Percentiles rank a stretch among this genome's conserved stretches.
phyloP scores from a whole-genome alignment of 2,113 vertebrate genomes.

The Zosterops borbonicus region DNA sequence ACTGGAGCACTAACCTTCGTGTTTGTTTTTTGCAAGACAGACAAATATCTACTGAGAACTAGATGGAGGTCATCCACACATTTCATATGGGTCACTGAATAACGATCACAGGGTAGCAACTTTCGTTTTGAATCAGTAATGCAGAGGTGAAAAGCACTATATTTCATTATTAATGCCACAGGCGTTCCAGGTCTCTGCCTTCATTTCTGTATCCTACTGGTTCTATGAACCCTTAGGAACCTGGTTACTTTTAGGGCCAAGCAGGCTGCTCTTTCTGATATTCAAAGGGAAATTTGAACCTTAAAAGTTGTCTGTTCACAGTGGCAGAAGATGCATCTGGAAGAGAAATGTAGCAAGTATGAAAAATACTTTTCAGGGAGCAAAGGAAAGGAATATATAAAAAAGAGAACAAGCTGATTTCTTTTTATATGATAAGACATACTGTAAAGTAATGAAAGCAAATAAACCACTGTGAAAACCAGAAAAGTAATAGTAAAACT shows the following conservation, averaged over 20 bases:
- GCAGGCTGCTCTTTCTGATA: neutral
- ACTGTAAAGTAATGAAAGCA: neutral
- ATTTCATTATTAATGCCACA: conserved; percentile 16
- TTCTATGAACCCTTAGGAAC: neutral
- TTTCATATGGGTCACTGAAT: neutral
- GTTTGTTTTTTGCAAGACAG: neutral
- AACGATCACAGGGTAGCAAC: neutral
- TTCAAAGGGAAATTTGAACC: neutral
- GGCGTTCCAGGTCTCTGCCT: neutral
- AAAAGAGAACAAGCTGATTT: neutral
- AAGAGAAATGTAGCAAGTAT: neutral
- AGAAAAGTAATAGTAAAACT: neutral
- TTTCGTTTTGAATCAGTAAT: conserved; percentile 3
- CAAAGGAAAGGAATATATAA: neutral
- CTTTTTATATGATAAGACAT: neutral
- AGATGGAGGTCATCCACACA: neutral
- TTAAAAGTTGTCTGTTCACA: neutral
- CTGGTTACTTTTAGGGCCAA: neutral
- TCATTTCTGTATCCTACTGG: neutral
- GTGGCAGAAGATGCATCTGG: neutral
- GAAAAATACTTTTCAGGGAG: neutral
- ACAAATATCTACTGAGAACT: neutral
- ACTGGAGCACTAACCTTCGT: neutral
- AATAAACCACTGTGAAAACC: neutral
- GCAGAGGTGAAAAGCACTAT: neutral